Base-by-base conservation (phyloP, 2,888 invertebrate genomes). In the Erannis defoliaria region DNA sequence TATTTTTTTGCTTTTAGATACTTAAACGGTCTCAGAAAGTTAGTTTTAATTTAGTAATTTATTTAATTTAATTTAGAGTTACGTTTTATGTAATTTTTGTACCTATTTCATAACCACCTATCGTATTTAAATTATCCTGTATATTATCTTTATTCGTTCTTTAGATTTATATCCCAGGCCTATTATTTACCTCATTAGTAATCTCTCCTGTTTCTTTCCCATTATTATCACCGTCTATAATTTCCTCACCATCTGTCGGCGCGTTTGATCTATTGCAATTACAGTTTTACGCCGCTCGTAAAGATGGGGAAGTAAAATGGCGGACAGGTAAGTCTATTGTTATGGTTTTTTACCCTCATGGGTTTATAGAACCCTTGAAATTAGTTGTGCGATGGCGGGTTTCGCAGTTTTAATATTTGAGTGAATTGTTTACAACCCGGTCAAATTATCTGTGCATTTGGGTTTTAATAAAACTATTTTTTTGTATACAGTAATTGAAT, bases 231-330 rank as follows among this genome's bases (percentile, higher is more conserved):
- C 71, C 62, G 66, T 70, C 66, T 71, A 75, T 74, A 75, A 76
- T 77, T 77, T 77, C 68, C 75, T 67, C 67, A 59, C 74, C 74
- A 79, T 78, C 75, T 71, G 84, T 76, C 88, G 89, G 88, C 67
- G 50, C 80, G 81, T 88, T 89, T 90, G 90, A 90, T 89, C 86
- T 82, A 80, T 78, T 82, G 85, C 90, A 90, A 90, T 90, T 90
- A 90, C 86, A 81, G 82, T 86, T 90, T 89, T 86, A 89, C 84
- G 81, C 84, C 84, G 78, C 81, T 85, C 85, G 84, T 90, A 89
- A 91, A 90, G 81, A 85, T 74, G 80, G 82, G 77, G 75, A 80
- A 82, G 58, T 84, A 83, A 82, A 80, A 82, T 81, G 82, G 82
- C 78, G 74, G 82, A 75, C 88, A 90, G 90, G 90, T 90, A 89